Conservation (phyloP, 2,888 invertebrate genomes). For the Athalia rosae region DNA sequence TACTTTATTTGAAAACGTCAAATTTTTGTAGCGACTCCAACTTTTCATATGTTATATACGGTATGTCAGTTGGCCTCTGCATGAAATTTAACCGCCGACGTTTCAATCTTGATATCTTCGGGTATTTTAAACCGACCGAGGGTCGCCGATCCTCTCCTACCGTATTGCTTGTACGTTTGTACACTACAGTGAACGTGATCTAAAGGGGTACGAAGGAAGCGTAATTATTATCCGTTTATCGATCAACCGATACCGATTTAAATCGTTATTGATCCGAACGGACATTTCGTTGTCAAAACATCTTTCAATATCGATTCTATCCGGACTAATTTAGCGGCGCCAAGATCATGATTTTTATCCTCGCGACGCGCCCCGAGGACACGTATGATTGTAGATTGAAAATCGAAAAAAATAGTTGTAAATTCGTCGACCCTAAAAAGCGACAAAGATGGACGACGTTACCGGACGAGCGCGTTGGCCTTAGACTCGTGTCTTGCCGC, state of each 20-base stretch:
- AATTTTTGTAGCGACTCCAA: neutral
- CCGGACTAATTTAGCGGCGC: neutral
- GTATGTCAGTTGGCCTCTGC: conserved; percentile 4
- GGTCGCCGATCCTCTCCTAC: conserved; percentile 17
- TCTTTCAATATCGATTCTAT: conserved; percentile 51
- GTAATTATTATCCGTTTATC: conserved; percentile 62
- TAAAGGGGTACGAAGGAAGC: conserved; percentile 48
- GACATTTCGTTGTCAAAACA: conserved; percentile 50
- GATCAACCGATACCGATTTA: conserved; percentile 54
- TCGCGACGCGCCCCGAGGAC: conserved; percentile 50
- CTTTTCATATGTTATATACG: neutral
- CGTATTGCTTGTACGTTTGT: no score
- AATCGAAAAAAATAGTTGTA: conserved; percentile 51
- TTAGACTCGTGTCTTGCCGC: conserved; percentile 35
- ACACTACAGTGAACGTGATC: no score
- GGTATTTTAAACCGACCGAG: conserved; percentile 27
- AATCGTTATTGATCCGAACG: conserved; percentile 59
- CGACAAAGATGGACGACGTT: conserved; percentile 17
- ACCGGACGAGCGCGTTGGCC: conserved; percentile 25
- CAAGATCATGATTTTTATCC: neutral
- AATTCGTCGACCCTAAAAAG: conserved; percentile 53
- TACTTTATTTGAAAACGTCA: neutral
- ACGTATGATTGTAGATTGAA: conserved; percentile 61
- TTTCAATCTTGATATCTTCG: conserved; percentile 35
- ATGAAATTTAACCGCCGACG: conserved; percentile 36